Conservation (phyloP, 2,797 vertebrate genomes). For the Epinephelus malabaricus region DNA sequence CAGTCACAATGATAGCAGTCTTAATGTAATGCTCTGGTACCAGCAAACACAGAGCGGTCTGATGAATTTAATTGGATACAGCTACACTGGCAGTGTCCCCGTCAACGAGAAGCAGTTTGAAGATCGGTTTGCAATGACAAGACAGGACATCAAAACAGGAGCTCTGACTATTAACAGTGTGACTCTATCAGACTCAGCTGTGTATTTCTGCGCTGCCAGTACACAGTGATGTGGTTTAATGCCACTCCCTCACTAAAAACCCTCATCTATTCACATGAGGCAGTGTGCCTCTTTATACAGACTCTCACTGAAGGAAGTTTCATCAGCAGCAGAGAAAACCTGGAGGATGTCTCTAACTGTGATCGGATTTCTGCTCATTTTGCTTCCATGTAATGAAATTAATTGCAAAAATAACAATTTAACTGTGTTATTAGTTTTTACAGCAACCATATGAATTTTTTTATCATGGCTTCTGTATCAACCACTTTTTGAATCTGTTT, state of each 20-base stretch:
- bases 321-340: neutral
- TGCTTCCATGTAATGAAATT: slow-evolving; percentile 48
- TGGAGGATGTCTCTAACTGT: slow-evolving; percentile 26
- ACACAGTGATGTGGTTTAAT: slow-evolving; percentile 23
- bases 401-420: neutral
- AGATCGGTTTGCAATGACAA: too few relatives aligned
- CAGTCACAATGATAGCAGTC: slow-evolving; percentile 37
- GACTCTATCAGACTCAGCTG: neutral
- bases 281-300: neutral
- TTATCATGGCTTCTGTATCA: neutral
- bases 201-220: neutral
- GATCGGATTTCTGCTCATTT: slow-evolving; percentile 42
- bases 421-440: neutral
- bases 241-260: slow-evolving; percentile 6
- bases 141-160: neutral
- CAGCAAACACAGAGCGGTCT: slow-evolving; percentile 42
- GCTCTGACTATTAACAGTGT: neutral
- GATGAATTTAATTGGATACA: slow-evolving; percentile 45
- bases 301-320: slow-evolving; percentile 3
- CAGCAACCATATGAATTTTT: neutral
- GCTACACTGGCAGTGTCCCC: neutral
- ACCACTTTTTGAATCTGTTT: neutral
- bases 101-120: neutral
- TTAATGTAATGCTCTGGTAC: slow-evolving; percentile 71
- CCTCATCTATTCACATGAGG: neutral